A percentile compares a stretch with the other conserved stretches of the same genome.
Conservation (phyloP, 37 sponge, comb jelly and placozoan species). For the Lycopodina hypogea region DNA sequence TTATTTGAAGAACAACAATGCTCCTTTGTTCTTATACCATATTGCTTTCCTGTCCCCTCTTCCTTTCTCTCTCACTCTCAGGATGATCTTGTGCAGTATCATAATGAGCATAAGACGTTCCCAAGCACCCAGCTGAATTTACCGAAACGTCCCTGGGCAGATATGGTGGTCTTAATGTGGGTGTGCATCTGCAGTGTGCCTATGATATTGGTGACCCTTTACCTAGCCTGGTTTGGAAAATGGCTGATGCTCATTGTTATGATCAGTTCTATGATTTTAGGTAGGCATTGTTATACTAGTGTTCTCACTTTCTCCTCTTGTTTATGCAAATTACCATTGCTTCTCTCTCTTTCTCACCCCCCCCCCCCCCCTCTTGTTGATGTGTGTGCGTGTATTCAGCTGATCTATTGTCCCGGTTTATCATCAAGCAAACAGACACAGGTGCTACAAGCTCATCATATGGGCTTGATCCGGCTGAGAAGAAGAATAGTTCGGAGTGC, state of each 20-base stretch:
- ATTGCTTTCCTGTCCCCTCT: too few relatives aligned
- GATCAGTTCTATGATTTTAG: conserved; percentile 19
- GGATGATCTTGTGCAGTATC: conserved; percentile 72
- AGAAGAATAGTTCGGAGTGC: not conserved
- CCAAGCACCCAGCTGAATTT: conserved; percentile 24
- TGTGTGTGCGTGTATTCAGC: conserved; percentile 8
- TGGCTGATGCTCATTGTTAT: conserved; percentile 49
- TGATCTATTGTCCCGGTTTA: conserved; percentile 41
- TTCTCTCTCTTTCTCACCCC: too few relatives aligned
- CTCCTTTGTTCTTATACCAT: too few relatives aligned
- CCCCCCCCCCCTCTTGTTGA: not conserved
- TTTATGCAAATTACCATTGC: too few relatives aligned
- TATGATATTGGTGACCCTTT: conserved; percentile 2
- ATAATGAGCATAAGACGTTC: conserved; percentile 48
- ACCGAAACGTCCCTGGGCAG: conserved; percentile 42
- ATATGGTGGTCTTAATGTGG: conserved; percentile 57
- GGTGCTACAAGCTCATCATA: conserved; percentile 4
- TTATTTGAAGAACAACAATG: not conserved
- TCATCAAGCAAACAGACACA: conserved; percentile 23
- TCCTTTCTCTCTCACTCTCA: conserved; percentile 6
- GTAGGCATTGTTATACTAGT: conserved; percentile 9
- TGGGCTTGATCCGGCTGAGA: not conserved
- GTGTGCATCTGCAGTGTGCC: conserved; percentile 48
- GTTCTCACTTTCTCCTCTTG: too few relatives aligned
- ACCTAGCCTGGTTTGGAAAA: conserved; percentile 47